Percentiles rank a stretch among this genome's conserved stretches.
Conservation (phyloP, 1,140 invertebrate species). For the Laupala kohalensis region DNA sequence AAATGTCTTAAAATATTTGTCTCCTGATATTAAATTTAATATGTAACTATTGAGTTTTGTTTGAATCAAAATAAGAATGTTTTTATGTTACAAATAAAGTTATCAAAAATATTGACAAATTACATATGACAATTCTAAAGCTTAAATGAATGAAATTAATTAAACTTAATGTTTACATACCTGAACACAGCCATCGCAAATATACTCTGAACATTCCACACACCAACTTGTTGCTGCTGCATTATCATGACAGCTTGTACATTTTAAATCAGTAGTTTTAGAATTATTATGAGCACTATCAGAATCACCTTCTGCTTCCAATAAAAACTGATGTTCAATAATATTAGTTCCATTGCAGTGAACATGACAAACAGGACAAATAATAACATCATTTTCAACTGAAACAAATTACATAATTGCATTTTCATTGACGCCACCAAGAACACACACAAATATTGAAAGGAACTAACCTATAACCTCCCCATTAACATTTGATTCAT, state of each 20-base stretch:
- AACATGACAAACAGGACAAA: constrained; percentile 46
- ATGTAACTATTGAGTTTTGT: too few species aligned
- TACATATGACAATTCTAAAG: too few species aligned
- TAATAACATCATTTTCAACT: constrained; percentile 16
- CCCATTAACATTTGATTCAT: constrained; percentile 37
- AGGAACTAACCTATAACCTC: constrained; percentile 20
- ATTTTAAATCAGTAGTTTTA: constrained; percentile 48
- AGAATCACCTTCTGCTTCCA: constrained; percentile 37
- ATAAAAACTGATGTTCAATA: constrained; percentile 63
- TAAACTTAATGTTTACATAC: constrained; percentile 29
- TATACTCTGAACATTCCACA: constrained; percentile 76
- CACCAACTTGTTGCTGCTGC: constrained; percentile 72
- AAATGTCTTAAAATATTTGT: too few species aligned
- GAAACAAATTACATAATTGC: background rate
- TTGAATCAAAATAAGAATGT: too few species aligned
- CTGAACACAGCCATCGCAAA: constrained; percentile 79
- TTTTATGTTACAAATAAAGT: too few species aligned
- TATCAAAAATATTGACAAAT: too few species aligned
- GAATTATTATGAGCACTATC: constrained; percentile 24
- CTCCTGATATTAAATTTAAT: too few species aligned
- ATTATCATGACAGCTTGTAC: constrained; percentile 71
- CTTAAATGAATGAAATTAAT: too few species aligned
- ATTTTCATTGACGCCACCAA: too few species aligned
- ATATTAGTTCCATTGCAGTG: constrained; percentile 44
- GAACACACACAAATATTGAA: too few species aligned